These are phyloP conservation scores for Epizoanthus ramosus DNA, from an alignment of 92 coral and sea anemone genomes.

Conservation along the genomic window DNA sequence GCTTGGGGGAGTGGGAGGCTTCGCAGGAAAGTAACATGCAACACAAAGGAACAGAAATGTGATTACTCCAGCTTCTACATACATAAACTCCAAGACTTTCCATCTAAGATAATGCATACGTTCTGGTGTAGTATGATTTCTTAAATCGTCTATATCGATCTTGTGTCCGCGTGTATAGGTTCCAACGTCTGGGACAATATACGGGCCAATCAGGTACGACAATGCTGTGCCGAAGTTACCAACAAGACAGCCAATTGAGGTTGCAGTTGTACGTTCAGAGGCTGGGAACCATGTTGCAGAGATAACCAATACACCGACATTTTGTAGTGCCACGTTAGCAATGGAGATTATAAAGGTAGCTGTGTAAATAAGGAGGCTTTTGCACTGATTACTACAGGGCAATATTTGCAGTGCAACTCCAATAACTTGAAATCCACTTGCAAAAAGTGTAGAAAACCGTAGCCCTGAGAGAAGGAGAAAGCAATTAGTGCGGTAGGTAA, in stretches of 20 bases:
- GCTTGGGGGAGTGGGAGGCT: slow-evolving; percentile 57
- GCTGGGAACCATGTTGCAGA: slow-evolving; percentile 65
- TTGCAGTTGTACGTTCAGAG: slow-evolving; percentile 52
- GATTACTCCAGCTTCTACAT: slow-evolving; percentile 34
- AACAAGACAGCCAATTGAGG: slow-evolving; percentile 35
- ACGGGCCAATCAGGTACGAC: slow-evolving; percentile 47
- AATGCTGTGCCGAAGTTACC: slow-evolving; percentile 48
- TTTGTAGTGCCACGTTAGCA: slow-evolving; percentile 18
- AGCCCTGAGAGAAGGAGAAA: slow-evolving; percentile 20
- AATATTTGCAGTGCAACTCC: slow-evolving; percentile 4
- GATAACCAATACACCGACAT: slow-evolving; percentile 38
- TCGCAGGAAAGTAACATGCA: slow-evolving; percentile 43
- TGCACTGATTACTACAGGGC: slow-evolving; percentile 28
- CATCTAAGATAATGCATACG: slow-evolving; percentile 6
- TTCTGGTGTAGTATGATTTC: slow-evolving; percentile 40
- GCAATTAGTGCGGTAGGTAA: no score
- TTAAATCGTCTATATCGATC: slow-evolving; percentile 29
- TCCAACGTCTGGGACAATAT: slow-evolving; percentile 50
- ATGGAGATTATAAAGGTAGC: slow-evolving; percentile 7
- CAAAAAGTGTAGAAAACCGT: slow-evolving; percentile 24
- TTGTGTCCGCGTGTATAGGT: slow-evolving; percentile 31
- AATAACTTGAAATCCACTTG: slow-evolving; percentile 12
- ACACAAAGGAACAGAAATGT: slow-evolving; percentile 37
- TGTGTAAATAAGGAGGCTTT: background rate
- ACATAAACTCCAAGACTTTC: slow-evolving; percentile 36